Conservation (phyloP, 1,140 invertebrate species). For the Zaprionus tsacasi region DNA sequence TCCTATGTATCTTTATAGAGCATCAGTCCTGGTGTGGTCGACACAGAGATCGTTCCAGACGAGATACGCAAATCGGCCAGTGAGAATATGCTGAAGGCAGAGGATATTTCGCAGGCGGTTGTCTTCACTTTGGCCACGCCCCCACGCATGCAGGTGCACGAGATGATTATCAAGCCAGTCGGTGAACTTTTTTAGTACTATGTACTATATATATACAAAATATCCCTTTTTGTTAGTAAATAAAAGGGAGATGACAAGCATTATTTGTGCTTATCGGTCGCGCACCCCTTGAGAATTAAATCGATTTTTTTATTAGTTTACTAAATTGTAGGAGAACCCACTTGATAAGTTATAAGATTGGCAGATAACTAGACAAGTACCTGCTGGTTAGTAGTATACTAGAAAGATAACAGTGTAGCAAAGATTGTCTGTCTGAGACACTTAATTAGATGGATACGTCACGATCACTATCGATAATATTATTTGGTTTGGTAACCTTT, state of each 20-base stretch:
- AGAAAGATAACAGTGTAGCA: too few relatives aligned
- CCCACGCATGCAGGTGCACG: conserved; percentile 85
- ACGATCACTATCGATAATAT: too few relatives aligned
- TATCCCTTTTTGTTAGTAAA: conserved; percentile 12
- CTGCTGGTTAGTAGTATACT: background rate
- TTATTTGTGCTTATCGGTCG: background rate
- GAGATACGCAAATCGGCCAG: conserved; percentile 29
- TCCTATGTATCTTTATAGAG: conserved; percentile 76
- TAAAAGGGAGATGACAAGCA: background rate
- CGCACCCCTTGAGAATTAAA: background rate
- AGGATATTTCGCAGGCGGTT: conserved; percentile 86
- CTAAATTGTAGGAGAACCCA: background rate
- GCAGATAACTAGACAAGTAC: background rate
- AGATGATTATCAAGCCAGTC: conserved; percentile 73
- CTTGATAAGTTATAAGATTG: background rate
- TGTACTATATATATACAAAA: background rate
- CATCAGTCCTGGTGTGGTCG: conserved; percentile 86
- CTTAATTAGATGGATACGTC: too few relatives aligned
- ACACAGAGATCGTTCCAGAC: conserved; percentile 85
- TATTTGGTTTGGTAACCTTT: too few relatives aligned
- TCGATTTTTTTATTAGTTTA: background rate
- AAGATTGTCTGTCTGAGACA: too few relatives aligned
- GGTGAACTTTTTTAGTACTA: conserved; percentile 60
- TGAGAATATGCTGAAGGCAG: conserved; percentile 67
- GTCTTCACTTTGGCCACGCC: conserved; percentile 85